Base-by-base conservation (phyloP, 2,888 invertebrate species). In the Drosophila stalkeri region DNA sequence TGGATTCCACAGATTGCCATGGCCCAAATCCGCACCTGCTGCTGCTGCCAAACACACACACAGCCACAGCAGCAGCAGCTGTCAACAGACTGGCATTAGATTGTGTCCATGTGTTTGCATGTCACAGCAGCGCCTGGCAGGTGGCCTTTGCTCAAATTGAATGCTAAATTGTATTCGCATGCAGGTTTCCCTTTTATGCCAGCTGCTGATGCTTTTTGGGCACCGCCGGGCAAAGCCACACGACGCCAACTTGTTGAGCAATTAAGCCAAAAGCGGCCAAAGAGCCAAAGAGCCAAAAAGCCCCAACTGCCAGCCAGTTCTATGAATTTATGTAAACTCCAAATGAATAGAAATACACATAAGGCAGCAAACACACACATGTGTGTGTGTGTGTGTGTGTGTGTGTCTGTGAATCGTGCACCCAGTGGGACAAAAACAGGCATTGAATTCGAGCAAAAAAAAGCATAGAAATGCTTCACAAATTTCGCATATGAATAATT, bases 181-280 rank as follows among this genome's bases (percentile, higher is more conserved):
- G 52, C 31, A 49, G 39, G 43, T 60, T 64, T 59, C 20, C 18
- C 20, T 52, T 35, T 37, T 20, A 43, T 44, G 16, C 27, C 52
- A 18, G 41, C 39, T n/a, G 41, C 31, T 31, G 37, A 0, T 12
- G 35, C 35, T 14, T 31, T 31, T 31, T 49, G 27, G 63, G 37
- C n/a, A 43, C 16, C 77, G 43, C 81, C 52, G 68, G 68, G 27
- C 27, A 27, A 27, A 27, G 27, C 27, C 27, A 6, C 87, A 82
- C 76, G 84, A 71, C 71, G 74, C 78, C 85, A 85, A 85, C 85
- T 87, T 84, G 85, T 87, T 86, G 85, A 85, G 76, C 87, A 87
- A 86, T 85, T 87, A 86, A 84, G 86, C 74, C 75, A 70, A 69
- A 55, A 31, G 20, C 56, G 43, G 33, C 41, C 51, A 46, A 46